phyloP scores from a whole-genome alignment of 1,140 invertebrate species.

The Cyrtorhinus lividipennis region DNA sequence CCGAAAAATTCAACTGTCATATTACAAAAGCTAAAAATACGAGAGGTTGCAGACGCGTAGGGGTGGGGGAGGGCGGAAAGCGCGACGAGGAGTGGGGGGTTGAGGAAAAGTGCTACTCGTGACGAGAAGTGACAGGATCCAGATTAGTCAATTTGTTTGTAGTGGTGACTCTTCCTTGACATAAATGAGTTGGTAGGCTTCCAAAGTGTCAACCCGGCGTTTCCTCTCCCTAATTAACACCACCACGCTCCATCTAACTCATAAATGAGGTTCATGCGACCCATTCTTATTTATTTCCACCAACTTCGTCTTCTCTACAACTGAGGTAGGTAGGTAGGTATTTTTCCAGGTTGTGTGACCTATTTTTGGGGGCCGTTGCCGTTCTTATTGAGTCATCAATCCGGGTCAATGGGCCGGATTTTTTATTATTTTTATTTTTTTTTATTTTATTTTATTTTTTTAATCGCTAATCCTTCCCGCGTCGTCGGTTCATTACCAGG shows the following conservation, averaged over 20 bases:
- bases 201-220: constrained; percentile 12
- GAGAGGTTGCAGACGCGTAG: no score
- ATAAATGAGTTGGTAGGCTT: constrained; percentile 12
- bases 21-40: no score
- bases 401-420: background rate
- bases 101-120: background rate
- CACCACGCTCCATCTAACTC: constrained; percentile 15
- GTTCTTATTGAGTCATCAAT: background rate
- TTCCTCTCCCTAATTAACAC: constrained; percentile 15
- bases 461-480: no score
- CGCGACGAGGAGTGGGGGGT: background rate
- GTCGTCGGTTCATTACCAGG: no score
- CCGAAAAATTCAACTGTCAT: no score
- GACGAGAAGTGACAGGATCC: constrained; percentile 5
- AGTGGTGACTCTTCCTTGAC: constrained; percentile 3
- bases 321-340: no score
- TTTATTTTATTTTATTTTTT: no score
- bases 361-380: background rate
- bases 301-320: no score
- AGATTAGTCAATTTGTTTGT: constrained; percentile 16
- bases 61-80: background rate
- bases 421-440: no score
- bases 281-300: background rate
- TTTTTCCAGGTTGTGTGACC: background rate
- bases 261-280: constrained; percentile 12